Base-by-base conservation (phyloP, 2,113 vertebrate genomes). In the Microcebus ravelobensis region DNA sequence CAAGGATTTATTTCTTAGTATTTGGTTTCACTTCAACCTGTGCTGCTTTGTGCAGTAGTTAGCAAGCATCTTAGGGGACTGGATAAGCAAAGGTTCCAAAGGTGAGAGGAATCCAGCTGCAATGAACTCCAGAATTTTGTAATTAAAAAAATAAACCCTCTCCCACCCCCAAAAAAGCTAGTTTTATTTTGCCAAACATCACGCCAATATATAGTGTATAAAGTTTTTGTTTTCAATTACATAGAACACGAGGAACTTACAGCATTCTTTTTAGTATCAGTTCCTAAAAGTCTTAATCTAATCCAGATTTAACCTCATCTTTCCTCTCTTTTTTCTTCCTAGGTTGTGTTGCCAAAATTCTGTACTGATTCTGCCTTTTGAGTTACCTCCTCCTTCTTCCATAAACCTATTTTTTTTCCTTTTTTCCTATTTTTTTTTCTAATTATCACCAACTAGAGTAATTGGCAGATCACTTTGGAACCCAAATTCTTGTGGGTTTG, bases 381-480 rank as follows among this genome's bases (percentile, higher is more conserved):
- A 85, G 18, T 90, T 91, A 73, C 34, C 42, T 57, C 73, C n/a
- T 73, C 31, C 36, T 79, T 79, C 52, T 39, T 91, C 89, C 8
- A 3, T 83, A 91, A 95, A 74, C 27, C 12, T 20, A 91, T 77
- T 17, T 48, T 31, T 13, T 48, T 31, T 42, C 10, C 20, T 65
- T 65, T 65, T 65, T 65, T 65, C 63, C 74, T 92, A 10, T 79
- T 92, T 93, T 76, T 73, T 59, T 73, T 77, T 59, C 65, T 79
- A 92, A 89, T 87, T 59, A 95, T 81, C 65, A 59, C 74, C 84
- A 93, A 90, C 48, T 76, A 39, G 86, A 80, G 50, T 83, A 81
- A 61, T 61, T 93, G 96, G 90, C 90, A 93, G 71, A 67, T 96
- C 70, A 42, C 52, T 96, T 67, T 80, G 61, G 85, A 95, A 94